Percentiles rank a stretch among this genome's conserved stretches.
phyloP scores from a whole-genome alignment of 2,797 vertebrate species.

The Lophotriccus pileatus region DNA sequence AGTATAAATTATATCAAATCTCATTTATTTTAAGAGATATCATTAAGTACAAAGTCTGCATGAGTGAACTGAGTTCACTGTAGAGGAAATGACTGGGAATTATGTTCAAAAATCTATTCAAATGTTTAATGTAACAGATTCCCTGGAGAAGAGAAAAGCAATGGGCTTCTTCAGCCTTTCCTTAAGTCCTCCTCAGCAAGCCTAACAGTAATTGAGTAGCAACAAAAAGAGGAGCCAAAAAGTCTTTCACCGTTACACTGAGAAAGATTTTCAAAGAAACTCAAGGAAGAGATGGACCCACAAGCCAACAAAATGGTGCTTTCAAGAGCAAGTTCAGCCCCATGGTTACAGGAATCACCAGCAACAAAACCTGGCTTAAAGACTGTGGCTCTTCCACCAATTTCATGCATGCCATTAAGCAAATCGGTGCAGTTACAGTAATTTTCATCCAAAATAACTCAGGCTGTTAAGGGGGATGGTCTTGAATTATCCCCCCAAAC shows the following conservation, averaged over 20 bases:
- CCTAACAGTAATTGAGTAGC: conserved; percentile 16
- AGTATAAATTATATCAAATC: conserved; percentile 43
- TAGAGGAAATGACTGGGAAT: conserved; percentile 61
- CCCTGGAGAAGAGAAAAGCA: conserved; percentile 41
- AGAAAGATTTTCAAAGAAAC: not conserved
- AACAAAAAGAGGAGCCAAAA: conserved; percentile 2
- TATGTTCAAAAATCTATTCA: conserved; percentile 54
- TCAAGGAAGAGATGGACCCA: not conserved
- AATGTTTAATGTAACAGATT: conserved; percentile 60
- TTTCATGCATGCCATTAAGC: not conserved
- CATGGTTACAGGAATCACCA: not conserved
- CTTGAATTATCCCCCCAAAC: not conserved
- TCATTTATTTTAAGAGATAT: conserved; percentile 64
- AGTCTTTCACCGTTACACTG: not conserved
- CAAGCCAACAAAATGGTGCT: not conserved
- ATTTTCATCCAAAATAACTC: not conserved
- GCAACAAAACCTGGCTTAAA: not conserved
- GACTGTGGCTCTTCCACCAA: not conserved
- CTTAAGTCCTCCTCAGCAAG: conserved; percentile 25
- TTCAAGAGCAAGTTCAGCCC: not conserved
- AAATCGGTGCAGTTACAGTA: not conserved
- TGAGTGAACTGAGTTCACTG: conserved; percentile 52
- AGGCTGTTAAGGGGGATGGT: not conserved
- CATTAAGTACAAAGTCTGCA: conserved; percentile 63
- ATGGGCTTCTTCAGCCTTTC: conserved; percentile 42